Conservation (phyloP, 2,888 invertebrate species). For the Papilio gigon region DNA sequence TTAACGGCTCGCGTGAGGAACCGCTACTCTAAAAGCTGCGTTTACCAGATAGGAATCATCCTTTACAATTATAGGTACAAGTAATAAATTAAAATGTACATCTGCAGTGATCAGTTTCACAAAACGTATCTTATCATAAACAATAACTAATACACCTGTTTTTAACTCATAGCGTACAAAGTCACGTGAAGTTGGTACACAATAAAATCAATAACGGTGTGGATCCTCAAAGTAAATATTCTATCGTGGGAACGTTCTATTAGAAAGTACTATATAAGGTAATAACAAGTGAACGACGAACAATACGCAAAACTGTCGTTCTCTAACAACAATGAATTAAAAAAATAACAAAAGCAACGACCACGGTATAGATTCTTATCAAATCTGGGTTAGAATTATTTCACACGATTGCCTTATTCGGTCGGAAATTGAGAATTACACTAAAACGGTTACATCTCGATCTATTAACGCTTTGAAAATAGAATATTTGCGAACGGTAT, state of each 20-base stretch:
- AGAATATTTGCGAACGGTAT: constrained; percentile 40
- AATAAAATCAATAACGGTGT: constrained; percentile 27
- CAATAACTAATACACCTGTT: too few relatives aligned
- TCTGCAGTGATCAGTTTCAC: neutral
- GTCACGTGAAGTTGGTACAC: neutral
- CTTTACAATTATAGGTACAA: constrained; percentile 38
- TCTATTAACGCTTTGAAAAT: constrained; percentile 51
- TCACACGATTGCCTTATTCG: constrained; percentile 58
- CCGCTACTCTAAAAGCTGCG: constrained; percentile 35
- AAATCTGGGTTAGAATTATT: constrained; percentile 53
- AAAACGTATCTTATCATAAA: neutral
- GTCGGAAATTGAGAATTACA: constrained; percentile 49
- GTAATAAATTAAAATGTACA: constrained; percentile 38
- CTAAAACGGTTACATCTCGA: constrained; percentile 58
- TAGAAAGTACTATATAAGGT: constrained; percentile 24
- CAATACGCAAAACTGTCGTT: constrained; percentile 28
- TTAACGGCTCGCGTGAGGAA: constrained; percentile 57
- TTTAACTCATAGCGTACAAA: too few relatives aligned
- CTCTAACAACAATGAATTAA: constrained; percentile 37
- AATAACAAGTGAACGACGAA: constrained; percentile 21
- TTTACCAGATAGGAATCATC: constrained; percentile 38
- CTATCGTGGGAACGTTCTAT: constrained; percentile 18
- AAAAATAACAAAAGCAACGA: constrained; percentile 39
- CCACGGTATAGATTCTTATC: constrained; percentile 46
- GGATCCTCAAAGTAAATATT: neutral